Conservation (phyloP, 2,888 invertebrate genomes). For the Criorhina ranunculi region DNA sequence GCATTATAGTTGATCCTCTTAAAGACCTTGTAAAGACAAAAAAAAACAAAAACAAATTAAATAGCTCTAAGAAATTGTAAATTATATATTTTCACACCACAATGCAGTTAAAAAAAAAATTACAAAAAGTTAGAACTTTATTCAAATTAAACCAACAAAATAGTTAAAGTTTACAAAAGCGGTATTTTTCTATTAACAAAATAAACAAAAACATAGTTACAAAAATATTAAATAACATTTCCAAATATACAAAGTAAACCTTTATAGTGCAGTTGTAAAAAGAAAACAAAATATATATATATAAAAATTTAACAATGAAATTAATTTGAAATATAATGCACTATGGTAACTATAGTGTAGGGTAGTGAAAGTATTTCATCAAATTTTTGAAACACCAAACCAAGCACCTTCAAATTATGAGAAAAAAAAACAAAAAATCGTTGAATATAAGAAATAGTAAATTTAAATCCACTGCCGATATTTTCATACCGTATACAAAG, state of each 20-base stretch:
- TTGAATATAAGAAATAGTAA: slow-evolving; percentile 69
- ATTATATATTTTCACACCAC: slow-evolving; percentile 74
- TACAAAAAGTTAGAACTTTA: slow-evolving; percentile 55
- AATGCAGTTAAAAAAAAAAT: slow-evolving; percentile 67
- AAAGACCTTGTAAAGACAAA: slow-evolving; percentile 34
- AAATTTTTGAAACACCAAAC: slow-evolving; percentile 61
- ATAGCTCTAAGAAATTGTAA: slow-evolving; percentile 57
- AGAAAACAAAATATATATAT: too few species aligned
- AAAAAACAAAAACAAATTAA: slow-evolving; percentile 4
- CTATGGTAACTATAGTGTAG: slow-evolving; percentile 19
- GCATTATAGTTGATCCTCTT: background rate
- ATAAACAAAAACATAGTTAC: slow-evolving; percentile 32
- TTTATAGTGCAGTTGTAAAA: slow-evolving; percentile 56
- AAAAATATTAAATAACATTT: slow-evolving; percentile 45
- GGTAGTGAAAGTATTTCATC: slow-evolving; percentile 5
- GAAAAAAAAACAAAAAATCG: slow-evolving; percentile 20
- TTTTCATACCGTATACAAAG: slow-evolving; percentile 76
- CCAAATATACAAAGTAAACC: slow-evolving; percentile 53
- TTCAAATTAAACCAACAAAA: slow-evolving; percentile 63
- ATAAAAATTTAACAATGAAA: slow-evolving; percentile 17
- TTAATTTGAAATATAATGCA: slow-evolving; percentile 41
- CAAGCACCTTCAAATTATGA: slow-evolving; percentile 66
- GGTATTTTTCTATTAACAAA: slow-evolving; percentile 66
- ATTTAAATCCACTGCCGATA: slow-evolving; percentile 77
- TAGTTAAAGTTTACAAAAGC: slow-evolving; percentile 65